phyloP scores from a whole-genome alignment of 1,140 invertebrate genomes.

The Zaprionus camerounensis region DNA sequence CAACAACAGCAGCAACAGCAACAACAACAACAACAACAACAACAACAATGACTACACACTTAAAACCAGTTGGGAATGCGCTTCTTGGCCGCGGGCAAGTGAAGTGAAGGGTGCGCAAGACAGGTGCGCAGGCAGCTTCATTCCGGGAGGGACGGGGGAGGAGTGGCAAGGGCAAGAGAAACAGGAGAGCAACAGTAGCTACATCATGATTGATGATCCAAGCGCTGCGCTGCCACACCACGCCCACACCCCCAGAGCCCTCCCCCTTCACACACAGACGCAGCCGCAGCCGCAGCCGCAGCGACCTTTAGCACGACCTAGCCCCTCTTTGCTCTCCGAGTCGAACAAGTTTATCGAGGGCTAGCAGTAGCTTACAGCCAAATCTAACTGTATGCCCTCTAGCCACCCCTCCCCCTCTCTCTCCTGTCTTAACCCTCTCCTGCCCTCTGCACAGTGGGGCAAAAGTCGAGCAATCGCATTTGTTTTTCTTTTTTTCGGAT shows the following conservation, averaged over 20 bases:
- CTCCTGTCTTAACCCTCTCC: neutral
- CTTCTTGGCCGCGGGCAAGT: constrained; percentile 25
- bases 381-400: constrained; percentile 1
- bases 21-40: neutral
- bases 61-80: constrained; percentile 44
- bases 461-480: neutral
- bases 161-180: neutral
- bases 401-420: no score
- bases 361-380: constrained; percentile 35
- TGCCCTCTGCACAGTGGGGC: neutral
- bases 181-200: constrained; percentile 28
- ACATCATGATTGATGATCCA: constrained; percentile 39
- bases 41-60: neutral
- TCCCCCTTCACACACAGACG: neutral
- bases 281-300: neutral
- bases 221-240: neutral
- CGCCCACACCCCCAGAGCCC: constrained; percentile 3
- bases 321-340: constrained; percentile 3
- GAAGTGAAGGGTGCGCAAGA: constrained; percentile 28
- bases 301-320: constrained; percentile 30
- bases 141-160: neutral
- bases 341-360: constrained; percentile 38
- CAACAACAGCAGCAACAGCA: neutral
- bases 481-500: constrained; percentile 1
- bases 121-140: constrained; percentile 10